Evolutionary conservation across 37 sponge, comb jelly and placozoan genomes (phyloP), one percentile per base, ranked within the genome.

Genomic region (Eunapius fragilis): DNA sequence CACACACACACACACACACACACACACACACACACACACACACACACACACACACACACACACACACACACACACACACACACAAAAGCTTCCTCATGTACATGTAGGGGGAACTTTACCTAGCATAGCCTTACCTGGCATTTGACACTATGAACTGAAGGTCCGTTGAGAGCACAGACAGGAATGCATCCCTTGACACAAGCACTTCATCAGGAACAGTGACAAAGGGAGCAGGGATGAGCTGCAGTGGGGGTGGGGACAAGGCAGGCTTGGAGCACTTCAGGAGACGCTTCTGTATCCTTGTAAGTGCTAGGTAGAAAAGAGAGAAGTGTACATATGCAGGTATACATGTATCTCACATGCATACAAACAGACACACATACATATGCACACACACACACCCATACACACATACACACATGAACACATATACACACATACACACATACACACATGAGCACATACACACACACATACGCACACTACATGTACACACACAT

Each of bases 201-300:
- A 85, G 71, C 26, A 82, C 71, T 0, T 77, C 71, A 2, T 38
- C 31, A 13, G 89, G 47, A 24, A 94, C 71, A 11, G 70, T 68
- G 34, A 68, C 67, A 69, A 91, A 79, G 28, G 95, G 95, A 37
- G 87, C 37, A 38, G 58, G 38, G 32, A 68, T 37, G 25, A 67
- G 27, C 1, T 33, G 75, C 73, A 94, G 82, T 10, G 84, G 31
- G 35, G 95, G 92, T 6, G 95, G 91, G 67, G 90, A 71, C n/a
- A 37, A 58, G 31, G 77, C 77, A 69, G 84, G 70, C 12, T 26
- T 17, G 26, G 79, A 25, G 2, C 45, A 25, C 45, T 37, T 74
- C 26, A 50, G 30, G 25, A 94, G 92, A 34, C 95, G 85, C 5
- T 82, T 86, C 75, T 86, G 67, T 32, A 94, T 91, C 25, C 95